Percentiles rank a stretch among this genome's conserved stretches.
Evolutionary conservation across 1,140 invertebrate genomes (phyloP).

Genomic region (Musca domestica): DNA sequence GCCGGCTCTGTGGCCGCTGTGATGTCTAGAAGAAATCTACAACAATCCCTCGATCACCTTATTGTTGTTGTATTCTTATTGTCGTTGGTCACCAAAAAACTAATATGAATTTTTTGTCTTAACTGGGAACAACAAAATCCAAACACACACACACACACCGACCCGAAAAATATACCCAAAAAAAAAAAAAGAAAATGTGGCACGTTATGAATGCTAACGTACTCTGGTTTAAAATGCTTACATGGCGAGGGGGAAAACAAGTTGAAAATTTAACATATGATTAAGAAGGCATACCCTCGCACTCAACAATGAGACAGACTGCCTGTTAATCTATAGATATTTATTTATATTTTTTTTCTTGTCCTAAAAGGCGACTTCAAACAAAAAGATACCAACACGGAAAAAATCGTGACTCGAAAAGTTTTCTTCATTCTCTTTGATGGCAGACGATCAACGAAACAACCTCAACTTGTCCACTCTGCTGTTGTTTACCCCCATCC

Average conservation of each 20-base stretch:
- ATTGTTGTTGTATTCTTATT: neutral
- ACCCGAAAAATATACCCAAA: too few species aligned
- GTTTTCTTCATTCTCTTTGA: neutral
- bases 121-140: too few species aligned
- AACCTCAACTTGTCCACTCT: neutral
- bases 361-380: neutral
- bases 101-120: neutral
- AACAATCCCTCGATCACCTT: neutral
- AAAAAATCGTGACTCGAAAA: constrained; percentile 12
- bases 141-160: too few species aligned
- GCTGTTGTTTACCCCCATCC: too few species aligned
- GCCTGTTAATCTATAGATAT: constrained; percentile 4
- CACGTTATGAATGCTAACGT: constrained; percentile 10
- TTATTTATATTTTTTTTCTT: too few species aligned
- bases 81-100: constrained; percentile 8
- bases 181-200: constrained; percentile 10
- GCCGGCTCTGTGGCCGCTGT: neutral
- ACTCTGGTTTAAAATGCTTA: constrained; percentile 2
- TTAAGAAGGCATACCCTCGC: neutral
- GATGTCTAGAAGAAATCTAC: neutral
- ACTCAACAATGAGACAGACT: neutral
- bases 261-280: neutral
- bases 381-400: neutral
- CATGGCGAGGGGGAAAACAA: neutral
- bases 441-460: neutral